Evolutionary conservation across 2,113 vertebrate genomes (phyloP), one percentile per base, ranked within the genome.

Genomic region (Stigmatopora nigra): DNA sequence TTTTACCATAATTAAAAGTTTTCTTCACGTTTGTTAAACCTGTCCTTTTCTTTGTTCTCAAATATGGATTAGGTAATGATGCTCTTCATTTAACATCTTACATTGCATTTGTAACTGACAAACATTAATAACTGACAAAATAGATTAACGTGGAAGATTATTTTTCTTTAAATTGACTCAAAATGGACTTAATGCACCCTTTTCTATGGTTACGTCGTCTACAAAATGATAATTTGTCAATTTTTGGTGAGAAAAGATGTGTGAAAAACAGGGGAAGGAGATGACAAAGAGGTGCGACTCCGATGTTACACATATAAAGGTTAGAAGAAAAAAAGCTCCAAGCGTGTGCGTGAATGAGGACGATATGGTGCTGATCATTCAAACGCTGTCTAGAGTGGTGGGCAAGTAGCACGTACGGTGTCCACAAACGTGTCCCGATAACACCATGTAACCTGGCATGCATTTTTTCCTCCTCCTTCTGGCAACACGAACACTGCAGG

Each of bases 391-490:
- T 63, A 19, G 78, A 70, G 78, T 44, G 44, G 45, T 22, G 11
- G 20, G 16, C 53, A 14, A 15, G 53, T 56, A 56, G 20, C 53
- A 56, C 17, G 13, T 35, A 63, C 35, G 14, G 44, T 47, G 61
- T 19, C 41, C 16, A 52, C 5, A 49, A 31, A 49, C 12, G 45
- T 65, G 58, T 64, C 58, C 47, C 51, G 14, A 36, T 72, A 63
- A 68, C 19, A 70, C 48, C 15, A 67, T 49, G 64, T 65, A 59
- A 63, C 68, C 72, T 71, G 57, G n/a, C 85, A 79, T 85, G 83
- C 81, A 84, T 56, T 56, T 56, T 56, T 31, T 22, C 85, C 86
- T 85, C 82, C 69, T 89, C 82, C 80, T 86, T 80, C 90, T 55
- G 52, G 75, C 64, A 62, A 83, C 80, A 85, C 75, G 77, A 81